These are phyloP conservation scores for Bubalus kerabau DNA, from an alignment of 2,113 vertebrate species.

Conservation along the genomic window DNA sequence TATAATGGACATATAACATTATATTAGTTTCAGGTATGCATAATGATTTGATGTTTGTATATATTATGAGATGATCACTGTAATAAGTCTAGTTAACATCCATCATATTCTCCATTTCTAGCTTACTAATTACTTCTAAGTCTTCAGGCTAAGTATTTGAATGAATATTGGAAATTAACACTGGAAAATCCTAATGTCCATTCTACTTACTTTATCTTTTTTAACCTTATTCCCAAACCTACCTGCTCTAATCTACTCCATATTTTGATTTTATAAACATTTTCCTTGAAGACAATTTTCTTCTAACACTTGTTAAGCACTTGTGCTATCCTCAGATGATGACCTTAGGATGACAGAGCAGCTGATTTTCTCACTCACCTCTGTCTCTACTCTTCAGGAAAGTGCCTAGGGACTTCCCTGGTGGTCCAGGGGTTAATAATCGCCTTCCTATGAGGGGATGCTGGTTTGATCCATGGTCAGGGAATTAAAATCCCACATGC, in stretches of 20 bases:
- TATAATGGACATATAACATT: neutral
- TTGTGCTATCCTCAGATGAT: neutral
- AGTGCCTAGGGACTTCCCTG: neutral
- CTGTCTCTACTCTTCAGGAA: neutral
- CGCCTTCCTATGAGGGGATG: neutral
- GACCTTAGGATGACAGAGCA: neutral
- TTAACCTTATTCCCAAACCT: neutral
- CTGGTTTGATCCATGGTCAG: neutral
- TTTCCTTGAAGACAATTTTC: neutral
- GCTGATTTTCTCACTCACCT: neutral
- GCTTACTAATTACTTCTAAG: neutral
- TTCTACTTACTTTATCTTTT: neutral
- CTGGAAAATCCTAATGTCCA: neutral
- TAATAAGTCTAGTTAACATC: neutral
- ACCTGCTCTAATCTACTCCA: neutral
- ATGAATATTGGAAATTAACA: neutral
- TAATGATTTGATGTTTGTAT: neutral
- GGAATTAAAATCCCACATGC: neutral
- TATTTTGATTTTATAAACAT: neutral
- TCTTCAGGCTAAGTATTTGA: slow-evolving; percentile 5
- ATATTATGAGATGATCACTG: neutral
- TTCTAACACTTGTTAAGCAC: neutral
- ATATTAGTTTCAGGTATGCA: neutral
- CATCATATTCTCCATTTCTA: neutral
- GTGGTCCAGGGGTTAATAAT: neutral